Base-by-base conservation (phyloP, 2,113 vertebrate species). In the Microcebus ravelobensis region DNA sequence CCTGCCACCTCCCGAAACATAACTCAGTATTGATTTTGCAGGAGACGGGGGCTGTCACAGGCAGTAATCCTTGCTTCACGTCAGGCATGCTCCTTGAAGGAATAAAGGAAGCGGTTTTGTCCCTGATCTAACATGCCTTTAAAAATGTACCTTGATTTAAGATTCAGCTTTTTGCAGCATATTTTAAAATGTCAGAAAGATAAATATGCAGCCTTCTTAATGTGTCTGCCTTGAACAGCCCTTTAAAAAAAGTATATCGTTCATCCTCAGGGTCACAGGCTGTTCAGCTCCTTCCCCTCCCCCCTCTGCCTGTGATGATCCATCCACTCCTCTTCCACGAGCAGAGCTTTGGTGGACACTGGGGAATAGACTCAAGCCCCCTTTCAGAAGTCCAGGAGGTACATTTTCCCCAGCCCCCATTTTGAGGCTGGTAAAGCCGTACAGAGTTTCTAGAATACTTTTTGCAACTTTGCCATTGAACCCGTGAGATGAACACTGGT, bases 31-130 rank as follows among this genome's bases (percentile, higher is more conserved):
- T 36, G 74, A 50, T 63, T 36, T 61, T 68, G 15, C 27, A 31
- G 73, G 94, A 81, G 79, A 63, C 92, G 48, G 59, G 45, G 74
- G 23, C 83, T 13, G 45, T 71, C 92, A 68, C 18, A 31, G 1
- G 17, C 36, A 34, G 27, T 57, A 17, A 83, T 57, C 95, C 76
- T 76, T 42, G 29, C 93, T 89, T 70, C 6, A 0, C 29, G 55
- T 96, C 45, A 97, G 97, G 81, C 34, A 59, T 97, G 90, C 23
- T 98, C 95, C 92, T 98, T 96, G 87, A 97, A 98, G 96, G 97
- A 97, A 96, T 97, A 97, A 96, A 93, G 91, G 77, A 92, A 97
- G 52, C 59, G 42, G 95, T 94, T 98, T 98, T 96, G 92, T 98
- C 97, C 95, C 96, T 31, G 1, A 68, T 91, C 96, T 96, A 52